A percentile compares a stretch with the other conserved stretches of the same genome.
phyloP scores from a whole-genome alignment of 1,140 invertebrate genomes.

The Atta cephalotes region DNA sequence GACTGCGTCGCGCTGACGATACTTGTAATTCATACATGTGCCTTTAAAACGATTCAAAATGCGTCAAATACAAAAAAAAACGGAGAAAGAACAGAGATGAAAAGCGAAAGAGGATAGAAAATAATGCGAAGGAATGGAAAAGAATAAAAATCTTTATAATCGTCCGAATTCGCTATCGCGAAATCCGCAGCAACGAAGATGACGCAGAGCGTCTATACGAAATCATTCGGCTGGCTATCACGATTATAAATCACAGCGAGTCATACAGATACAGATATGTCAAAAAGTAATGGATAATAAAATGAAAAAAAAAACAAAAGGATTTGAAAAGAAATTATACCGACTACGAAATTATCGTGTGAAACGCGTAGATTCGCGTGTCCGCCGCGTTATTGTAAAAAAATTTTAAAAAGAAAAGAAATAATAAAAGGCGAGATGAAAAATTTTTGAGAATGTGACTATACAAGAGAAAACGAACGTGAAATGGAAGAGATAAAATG shows the following conservation, averaged over 20 bases:
- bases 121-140: background rate
- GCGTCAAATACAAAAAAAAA: slow-evolving; percentile 48
- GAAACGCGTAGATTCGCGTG: slow-evolving; percentile 45
- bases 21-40: slow-evolving; percentile 77
- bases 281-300: slow-evolving; percentile 21
- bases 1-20: slow-evolving; percentile 46
- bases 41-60: slow-evolving; percentile 78
- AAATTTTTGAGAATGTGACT: slow-evolving; percentile 31
- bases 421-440: background rate
- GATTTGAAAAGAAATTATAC: background rate
- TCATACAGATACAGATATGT: slow-evolving; percentile 42
- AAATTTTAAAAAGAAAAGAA: slow-evolving; percentile 6
- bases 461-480: slow-evolving; percentile 10
- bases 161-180: slow-evolving; percentile 43
- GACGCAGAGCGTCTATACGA: slow-evolving; percentile 46
- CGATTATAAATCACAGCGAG: slow-evolving; percentile 44
- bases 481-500: background rate
- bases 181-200: background rate
- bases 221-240: slow-evolving; percentile 47
- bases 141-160: slow-evolving; percentile 33
- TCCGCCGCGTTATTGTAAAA: slow-evolving; percentile 36
- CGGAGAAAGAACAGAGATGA: background rate
- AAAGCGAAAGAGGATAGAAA: background rate
- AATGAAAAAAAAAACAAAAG: slow-evolving; percentile 3
- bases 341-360: slow-evolving; percentile 46